These are phyloP conservation scores for Notodonta ziczac DNA, from an alignment of 2,888 invertebrate species.

Conservation along the genomic window DNA sequence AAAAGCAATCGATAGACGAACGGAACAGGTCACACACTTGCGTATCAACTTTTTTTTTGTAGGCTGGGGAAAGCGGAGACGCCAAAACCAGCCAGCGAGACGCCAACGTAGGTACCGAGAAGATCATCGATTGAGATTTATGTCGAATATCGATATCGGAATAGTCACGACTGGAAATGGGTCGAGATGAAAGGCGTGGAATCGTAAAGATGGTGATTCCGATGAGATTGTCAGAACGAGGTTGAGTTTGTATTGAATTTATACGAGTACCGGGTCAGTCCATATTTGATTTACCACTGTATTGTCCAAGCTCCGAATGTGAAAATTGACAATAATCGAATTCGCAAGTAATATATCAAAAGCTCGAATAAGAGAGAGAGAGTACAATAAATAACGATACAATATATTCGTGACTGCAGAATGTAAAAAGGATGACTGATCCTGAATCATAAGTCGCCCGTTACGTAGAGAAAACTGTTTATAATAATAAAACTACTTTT, in stretches of 20 bases:
- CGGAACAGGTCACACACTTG: conserved; percentile 51
- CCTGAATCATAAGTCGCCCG: neutral
- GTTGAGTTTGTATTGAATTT: conserved; percentile 6
- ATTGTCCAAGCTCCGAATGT: conserved; percentile 4
- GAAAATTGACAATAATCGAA: conserved; percentile 2
- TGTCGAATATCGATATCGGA: conserved; percentile 42
- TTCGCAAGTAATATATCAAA: neutral
- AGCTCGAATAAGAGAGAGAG: neutral
- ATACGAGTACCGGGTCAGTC: conserved; percentile 4
- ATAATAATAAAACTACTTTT: no score
- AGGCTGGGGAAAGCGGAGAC: conserved; percentile 66
- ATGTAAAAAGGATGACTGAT: no score
- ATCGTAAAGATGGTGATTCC: conserved; percentile 11
- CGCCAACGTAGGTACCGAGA: conserved; percentile 32
- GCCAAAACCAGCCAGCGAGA: conserved; percentile 42
- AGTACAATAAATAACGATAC: neutral
- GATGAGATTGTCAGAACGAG: conserved; percentile 12
- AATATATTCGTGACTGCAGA: no score
- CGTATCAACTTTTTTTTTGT: conserved; percentile 54
- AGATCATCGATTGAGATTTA: conserved; percentile 46
- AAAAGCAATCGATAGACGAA: conserved; percentile 50
- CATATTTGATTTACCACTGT: conserved; percentile 7
- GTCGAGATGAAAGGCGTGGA: conserved; percentile 20
- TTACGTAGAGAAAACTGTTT: no score
- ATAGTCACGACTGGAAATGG: conserved; percentile 39